Evolutionary conservation across 2,888 invertebrate genomes (phyloP).

Genomic region (Crocallis elinguaria): DNA sequence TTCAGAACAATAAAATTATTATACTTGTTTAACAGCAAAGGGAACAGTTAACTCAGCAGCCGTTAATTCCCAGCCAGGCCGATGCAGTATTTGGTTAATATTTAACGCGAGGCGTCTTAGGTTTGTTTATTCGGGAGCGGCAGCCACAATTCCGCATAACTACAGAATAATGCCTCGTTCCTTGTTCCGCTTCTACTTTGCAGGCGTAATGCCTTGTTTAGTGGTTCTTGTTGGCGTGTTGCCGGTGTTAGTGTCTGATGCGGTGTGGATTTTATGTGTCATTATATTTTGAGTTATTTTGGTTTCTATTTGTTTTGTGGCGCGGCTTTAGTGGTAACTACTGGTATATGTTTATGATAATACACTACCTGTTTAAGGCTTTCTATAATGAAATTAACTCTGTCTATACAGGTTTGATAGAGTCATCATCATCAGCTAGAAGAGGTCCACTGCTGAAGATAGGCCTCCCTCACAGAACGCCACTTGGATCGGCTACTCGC

Average conservation of each 20-base stretch:
- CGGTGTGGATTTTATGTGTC: constrained; percentile 6
- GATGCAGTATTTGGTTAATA: constrained; percentile 17
- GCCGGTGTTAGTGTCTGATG: constrained; percentile 4
- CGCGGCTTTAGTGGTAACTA: not conserved
- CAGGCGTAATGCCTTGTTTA: constrained; percentile 15
- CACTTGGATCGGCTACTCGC: too few relatives aligned
- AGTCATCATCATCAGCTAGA: too few relatives aligned
- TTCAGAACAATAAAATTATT: too few relatives aligned
- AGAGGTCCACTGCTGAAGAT: too few relatives aligned
- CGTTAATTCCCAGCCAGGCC: constrained; percentile 7
- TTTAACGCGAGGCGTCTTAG: constrained; percentile 15
- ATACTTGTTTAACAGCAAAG: not conserved
- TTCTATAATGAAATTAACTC: too few relatives aligned
- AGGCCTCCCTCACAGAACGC: too few relatives aligned
- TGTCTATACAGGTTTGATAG: too few relatives aligned
- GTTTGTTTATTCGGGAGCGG: constrained; percentile 22
- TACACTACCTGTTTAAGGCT: too few relatives aligned
- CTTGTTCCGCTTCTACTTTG: constrained; percentile 20
- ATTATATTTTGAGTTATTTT: constrained; percentile 7
- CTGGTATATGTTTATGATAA: not conserved
- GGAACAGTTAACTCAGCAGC: not conserved
- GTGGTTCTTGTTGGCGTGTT: constrained; percentile 18
- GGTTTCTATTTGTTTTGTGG: not conserved
- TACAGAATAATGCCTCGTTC: constrained; percentile 14
- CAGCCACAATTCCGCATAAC: constrained; percentile 23